Conservation (phyloP, 1,140 invertebrate species). For the Adoxophyes honmai region DNA sequence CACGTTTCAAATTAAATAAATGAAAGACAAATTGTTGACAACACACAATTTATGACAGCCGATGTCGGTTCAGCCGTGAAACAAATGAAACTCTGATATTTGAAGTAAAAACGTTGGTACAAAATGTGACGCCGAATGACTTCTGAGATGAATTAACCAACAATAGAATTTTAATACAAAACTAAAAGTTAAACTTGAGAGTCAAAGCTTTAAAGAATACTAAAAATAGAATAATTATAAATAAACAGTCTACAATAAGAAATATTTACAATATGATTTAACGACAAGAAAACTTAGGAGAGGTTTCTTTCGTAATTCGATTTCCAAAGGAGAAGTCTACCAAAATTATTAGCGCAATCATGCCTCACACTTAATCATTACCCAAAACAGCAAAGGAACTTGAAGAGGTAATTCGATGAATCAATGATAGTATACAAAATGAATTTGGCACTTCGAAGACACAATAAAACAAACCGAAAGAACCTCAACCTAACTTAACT, state of each 20-base stretch:
- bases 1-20: slow-evolving; percentile 51
- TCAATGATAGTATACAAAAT: slow-evolving; percentile 30
- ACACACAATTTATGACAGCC: slow-evolving; percentile 24
- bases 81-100: neutral
- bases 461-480: slow-evolving; percentile 50
- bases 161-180: neutral
- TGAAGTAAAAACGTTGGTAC: no score
- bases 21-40: slow-evolving; percentile 53
- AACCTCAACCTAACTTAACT: slow-evolving; percentile 59
- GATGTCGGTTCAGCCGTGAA: neutral
- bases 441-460: slow-evolving; percentile 60
- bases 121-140: neutral
- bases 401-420: slow-evolving; percentile 35
- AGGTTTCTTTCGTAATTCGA: slow-evolving; percentile 52
- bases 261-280: slow-evolving; percentile 69
- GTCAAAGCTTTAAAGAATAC: neutral
- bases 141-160: neutral
- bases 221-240: slow-evolving; percentile 46
- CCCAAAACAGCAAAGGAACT: slow-evolving; percentile 36
- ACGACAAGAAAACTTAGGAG: slow-evolving; percentile 49
- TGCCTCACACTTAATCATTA: slow-evolving; percentile 17
- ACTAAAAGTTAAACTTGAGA: slow-evolving; percentile 1
- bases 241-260: slow-evolving; percentile 35
- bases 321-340: neutral
- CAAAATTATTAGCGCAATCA: neutral